phyloP scores from a whole-genome alignment of 2,797 vertebrate genomes.

The Moxostoma hubbsi region DNA sequence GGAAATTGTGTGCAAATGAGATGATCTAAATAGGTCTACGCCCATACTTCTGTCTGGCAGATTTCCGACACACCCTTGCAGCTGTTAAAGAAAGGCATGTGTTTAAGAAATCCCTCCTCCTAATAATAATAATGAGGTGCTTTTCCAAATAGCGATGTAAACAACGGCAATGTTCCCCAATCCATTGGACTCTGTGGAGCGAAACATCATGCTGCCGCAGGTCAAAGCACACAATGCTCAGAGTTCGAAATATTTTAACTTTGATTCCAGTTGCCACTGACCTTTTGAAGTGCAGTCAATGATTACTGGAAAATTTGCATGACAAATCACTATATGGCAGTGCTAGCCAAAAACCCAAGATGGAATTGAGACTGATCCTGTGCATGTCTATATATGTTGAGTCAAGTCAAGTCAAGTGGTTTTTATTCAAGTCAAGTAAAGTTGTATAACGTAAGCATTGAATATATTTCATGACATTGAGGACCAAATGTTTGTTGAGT shows the following conservation, averaged over 20 bases:
- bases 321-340: no score
- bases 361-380: no score
- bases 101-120: neutral
- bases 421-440: no score
- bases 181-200: neutral
- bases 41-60: constrained; percentile 16
- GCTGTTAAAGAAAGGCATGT: constrained; percentile 3
- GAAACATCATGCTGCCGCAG: neutral
- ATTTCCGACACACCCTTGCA: neutral
- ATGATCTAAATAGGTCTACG: neutral
- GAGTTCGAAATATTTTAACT: neutral
- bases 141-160: constrained; percentile 1
- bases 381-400: no score
- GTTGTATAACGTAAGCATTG: no score
- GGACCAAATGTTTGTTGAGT: no score
- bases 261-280: neutral
- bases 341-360: no score
- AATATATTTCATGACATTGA: no score
- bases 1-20: constrained; percentile 22
- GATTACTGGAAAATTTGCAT: no score
- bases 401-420: no score
- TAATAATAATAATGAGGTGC: neutral
- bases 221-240: neutral
- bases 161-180: neutral
- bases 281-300: neutral